Conservation (phyloP, 2,113 vertebrate species). For the Delphinus delphis region DNA sequence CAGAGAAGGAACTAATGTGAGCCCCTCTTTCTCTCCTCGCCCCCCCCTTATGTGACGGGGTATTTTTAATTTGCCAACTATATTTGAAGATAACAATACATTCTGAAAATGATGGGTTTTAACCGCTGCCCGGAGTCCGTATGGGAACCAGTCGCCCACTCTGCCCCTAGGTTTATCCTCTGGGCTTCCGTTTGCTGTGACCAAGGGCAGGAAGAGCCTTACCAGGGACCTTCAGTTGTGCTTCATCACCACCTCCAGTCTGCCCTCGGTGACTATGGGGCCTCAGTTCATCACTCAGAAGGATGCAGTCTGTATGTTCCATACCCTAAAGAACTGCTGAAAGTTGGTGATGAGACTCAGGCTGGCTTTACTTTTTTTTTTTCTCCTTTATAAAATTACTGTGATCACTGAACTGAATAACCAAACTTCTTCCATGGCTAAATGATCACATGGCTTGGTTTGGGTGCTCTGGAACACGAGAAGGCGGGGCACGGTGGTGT, state of each 20-base stretch:
- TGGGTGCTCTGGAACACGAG: not conserved
- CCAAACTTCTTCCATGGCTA: not conserved
- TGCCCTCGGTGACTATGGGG: not conserved
- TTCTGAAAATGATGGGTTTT: constrained; percentile 4
- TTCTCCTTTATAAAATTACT: not conserved
- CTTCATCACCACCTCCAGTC: not conserved
- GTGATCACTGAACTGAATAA: not conserved
- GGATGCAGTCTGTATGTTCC: not conserved
- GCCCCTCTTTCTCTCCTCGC: not conserved
- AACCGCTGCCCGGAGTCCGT: not conserved
- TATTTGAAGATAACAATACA: not conserved
- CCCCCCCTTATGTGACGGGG: not conserved
- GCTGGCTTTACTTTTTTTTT: not conserved
- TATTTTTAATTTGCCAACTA: not conserved
- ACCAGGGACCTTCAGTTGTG: fast-evolving
- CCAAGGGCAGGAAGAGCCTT: not conserved
- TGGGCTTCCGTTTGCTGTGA: not conserved
- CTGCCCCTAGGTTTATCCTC: not conserved
- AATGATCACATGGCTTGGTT: not conserved
- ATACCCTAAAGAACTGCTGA: not conserved
- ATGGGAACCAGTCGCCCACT: not conserved
- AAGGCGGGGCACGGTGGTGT: not conserved
- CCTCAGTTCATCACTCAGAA: not conserved
- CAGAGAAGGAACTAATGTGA: fast-evolving
- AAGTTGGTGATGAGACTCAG: not conserved